phyloP scores from a whole-genome alignment of 2,113 vertebrate species.

The Tragelaphus buxtoni region DNA sequence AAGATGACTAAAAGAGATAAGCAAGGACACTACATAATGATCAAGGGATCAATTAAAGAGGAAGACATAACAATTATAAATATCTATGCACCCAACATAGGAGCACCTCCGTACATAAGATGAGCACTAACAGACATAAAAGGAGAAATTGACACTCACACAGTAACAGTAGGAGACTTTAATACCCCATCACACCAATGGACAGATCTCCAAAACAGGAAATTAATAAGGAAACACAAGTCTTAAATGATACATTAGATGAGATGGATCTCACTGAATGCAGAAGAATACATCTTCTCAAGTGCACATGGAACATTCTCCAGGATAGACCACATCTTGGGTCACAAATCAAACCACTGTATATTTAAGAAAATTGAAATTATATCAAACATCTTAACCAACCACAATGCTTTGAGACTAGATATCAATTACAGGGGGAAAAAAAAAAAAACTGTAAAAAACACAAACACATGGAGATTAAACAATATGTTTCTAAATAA shows the following conservation, averaged over 20 bases:
- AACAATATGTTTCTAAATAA: neutral
- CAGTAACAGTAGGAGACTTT: neutral
- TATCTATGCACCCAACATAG: neutral
- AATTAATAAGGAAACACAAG: neutral
- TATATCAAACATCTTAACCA: neutral
- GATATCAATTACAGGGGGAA: neutral
- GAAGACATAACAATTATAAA: neutral
- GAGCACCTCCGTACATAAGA: neutral
- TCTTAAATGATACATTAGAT: neutral
- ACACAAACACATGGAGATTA: neutral
- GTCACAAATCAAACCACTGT: neutral
- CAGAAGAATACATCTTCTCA: neutral
- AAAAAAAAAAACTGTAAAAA: neutral
- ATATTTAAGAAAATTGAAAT: neutral
- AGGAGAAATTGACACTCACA: neutral
- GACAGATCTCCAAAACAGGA: neutral
- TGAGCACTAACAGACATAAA: neutral
- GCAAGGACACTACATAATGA: neutral
- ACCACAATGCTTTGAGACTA: neutral
- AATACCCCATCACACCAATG: neutral
- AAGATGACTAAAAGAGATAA: neutral
- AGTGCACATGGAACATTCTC: neutral
- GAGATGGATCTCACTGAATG: neutral
- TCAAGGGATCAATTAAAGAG: neutral
- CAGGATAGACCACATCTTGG: neutral